Conservation (phyloP, 2,113 vertebrate genomes). For the Puffinus mauretanicus region DNA sequence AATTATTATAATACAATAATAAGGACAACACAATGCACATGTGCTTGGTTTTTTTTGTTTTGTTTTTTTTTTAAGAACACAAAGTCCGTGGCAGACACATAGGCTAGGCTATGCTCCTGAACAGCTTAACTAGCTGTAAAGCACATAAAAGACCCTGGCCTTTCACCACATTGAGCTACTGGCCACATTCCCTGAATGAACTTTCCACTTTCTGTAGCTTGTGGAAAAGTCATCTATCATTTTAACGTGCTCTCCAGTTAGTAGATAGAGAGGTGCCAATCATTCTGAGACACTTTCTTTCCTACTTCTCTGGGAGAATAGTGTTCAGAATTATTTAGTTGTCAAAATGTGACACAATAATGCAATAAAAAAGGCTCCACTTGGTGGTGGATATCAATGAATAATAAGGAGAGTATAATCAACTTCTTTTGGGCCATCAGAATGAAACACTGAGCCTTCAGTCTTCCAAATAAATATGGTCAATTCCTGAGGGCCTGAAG, state of each 20-base stretch:
- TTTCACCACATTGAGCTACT: not conserved
- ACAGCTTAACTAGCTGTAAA: not conserved
- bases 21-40: not conserved
- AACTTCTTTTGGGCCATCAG: not conserved
- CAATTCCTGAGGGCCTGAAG: not conserved
- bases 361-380: not conserved
- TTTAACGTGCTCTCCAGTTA: not conserved
- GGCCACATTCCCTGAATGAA: constrained; percentile 16
- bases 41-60: not conserved
- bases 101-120: not conserved
- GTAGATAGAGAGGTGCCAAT: not conserved
- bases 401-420: not conserved
- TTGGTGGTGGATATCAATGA: not conserved
- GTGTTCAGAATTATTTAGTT: not conserved
- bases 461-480: not conserved
- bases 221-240: not conserved
- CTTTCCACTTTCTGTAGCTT: constrained; percentile 12
- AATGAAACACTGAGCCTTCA: not conserved
- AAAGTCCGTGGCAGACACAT: not conserved
- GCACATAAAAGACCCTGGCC: not conserved
- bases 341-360: constrained; percentile 1
- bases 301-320: not conserved
- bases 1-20: not conserved
- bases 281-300: not conserved
- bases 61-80: not conserved